These are phyloP conservation scores for Gambelia wislizenii DNA, from an alignment of 2,797 vertebrate genomes.

Conservation along the genomic window DNA sequence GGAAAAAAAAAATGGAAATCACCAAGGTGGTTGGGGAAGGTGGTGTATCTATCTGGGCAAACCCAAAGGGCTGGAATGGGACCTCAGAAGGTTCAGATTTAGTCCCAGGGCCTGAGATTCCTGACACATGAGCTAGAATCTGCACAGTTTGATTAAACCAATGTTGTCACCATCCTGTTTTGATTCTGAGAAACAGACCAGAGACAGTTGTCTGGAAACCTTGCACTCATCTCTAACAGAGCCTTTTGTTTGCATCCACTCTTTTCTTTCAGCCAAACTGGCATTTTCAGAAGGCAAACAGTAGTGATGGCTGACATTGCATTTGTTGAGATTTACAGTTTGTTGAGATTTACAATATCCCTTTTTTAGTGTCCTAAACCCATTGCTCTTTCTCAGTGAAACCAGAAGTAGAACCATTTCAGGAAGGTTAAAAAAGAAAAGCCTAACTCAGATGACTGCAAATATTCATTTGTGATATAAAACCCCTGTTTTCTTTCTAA, in stretches of 20 bases:
- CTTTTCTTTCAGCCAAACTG: conserved; percentile 13
- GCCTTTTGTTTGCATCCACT: accelerated
- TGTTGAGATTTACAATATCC: conserved; percentile 47
- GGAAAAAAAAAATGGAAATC: too few species aligned
- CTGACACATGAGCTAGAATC: too few species aligned
- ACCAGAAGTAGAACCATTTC: conserved; percentile 42
- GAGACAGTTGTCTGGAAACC: background rate
- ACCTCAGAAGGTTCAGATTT: too few species aligned
- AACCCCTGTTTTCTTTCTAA: conserved; percentile 56
- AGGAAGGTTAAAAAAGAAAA: background rate
- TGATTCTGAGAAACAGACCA: background rate
- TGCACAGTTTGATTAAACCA: background rate
- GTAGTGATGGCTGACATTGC: conserved; percentile 44
- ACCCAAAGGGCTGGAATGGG: too few species aligned
- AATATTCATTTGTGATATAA: conserved; percentile 60
- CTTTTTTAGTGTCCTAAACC: background rate
- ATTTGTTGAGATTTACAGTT: conserved; percentile 47
- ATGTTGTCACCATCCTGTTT: background rate
- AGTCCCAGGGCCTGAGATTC: too few species aligned
- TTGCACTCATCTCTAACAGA: background rate
- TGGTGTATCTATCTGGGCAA: too few species aligned
- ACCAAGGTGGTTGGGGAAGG: too few species aligned
- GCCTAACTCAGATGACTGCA: background rate
- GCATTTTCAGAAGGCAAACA: conserved; percentile 34
- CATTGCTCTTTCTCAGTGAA: conserved; percentile 23